Evolutionary conservation across 2,113 vertebrate species (phyloP), one percentile per base, ranked within the genome.

Genomic region (Zosterops borbonicus): DNA sequence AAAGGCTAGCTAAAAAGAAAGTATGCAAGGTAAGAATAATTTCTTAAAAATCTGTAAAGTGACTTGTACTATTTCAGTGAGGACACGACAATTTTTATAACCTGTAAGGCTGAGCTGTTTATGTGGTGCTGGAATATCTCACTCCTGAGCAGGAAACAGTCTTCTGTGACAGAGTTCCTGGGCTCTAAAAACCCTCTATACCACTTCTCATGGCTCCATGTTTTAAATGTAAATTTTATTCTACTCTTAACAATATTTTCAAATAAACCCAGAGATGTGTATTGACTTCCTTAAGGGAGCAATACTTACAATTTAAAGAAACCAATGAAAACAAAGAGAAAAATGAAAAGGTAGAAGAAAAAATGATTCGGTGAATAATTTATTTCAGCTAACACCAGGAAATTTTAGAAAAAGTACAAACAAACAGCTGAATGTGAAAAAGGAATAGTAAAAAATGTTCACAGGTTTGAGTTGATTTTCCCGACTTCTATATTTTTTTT

Each of bases 131-230:
- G n/a, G 33, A 64, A 83, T 31, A 35, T 15, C 13, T 24, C 35
- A 47, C 12, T 8, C 64, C 16, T 73, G 5, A 15, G 46, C 42
- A 67, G 62, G 76, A 69, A 17, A 23, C 3, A 37, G 4, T 42
- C 16, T 41, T n/a, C 33, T 60, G 9, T 37, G 19, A 31, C 31
- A 95, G 28, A 44, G 11, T 35, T 35, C 60, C 44, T 55, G 27
- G 21, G 9, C 55, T 81, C 84, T 49, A 9, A 79, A 46, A 7
- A 0, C 2, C 5, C 4, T 39, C 9, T 31, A 31, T 18, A 5
- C 6, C 69, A 28, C 19, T 92, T 60, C 23, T 50, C 9, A 42
- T 25, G 75, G 29, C 21, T 68, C 23, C 4, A 29, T 0, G 2
- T 28, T 84, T 75, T 59, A 41, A 82, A 64, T 64, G 29, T 27